Evolutionary conservation across 1,140 invertebrate species (phyloP).

Genomic region (Zaprionus ornatus): DNA sequence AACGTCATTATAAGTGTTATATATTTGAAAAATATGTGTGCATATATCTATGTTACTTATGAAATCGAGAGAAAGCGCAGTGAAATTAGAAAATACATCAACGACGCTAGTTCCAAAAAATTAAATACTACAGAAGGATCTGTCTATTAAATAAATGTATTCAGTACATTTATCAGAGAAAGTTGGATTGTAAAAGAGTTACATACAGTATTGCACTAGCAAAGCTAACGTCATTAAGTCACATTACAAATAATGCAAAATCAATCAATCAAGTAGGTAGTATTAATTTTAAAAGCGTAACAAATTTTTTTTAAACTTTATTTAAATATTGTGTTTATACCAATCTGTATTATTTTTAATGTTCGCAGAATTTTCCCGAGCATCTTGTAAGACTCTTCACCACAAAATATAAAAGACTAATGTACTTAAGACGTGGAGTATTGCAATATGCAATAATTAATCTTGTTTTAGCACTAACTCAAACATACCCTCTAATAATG

Average conservation of each 20-base stretch:
- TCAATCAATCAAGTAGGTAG: background rate
- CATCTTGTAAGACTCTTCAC: constrained; percentile 23
- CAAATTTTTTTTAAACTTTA: background rate
- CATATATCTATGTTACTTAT: no score
- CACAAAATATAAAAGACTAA: constrained; percentile 20
- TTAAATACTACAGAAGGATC: no score
- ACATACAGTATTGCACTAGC: background rate
- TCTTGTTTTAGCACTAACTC: background rate
- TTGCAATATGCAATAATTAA: constrained; percentile 4
- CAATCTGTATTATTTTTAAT: constrained; percentile 19
- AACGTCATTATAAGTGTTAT: no score
- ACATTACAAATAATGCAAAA: background rate
- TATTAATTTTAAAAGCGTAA: no score
- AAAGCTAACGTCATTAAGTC: background rate
- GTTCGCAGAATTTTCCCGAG: constrained; percentile 1
- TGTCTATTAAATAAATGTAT: no score
- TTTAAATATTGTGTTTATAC: constrained; percentile 1
- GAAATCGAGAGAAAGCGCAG: background rate
- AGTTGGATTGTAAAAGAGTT: no score
- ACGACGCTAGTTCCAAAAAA: no score
- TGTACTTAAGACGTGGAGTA: constrained; percentile 1
- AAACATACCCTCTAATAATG: background rate
- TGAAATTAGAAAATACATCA: no score
- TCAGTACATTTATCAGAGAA: no score
- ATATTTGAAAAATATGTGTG: no score